Percentiles rank a stretch among this genome's conserved stretches.
Evolutionary conservation across 1,140 invertebrate species (phyloP).

Genomic region (Anastrepha obliqua): DNA sequence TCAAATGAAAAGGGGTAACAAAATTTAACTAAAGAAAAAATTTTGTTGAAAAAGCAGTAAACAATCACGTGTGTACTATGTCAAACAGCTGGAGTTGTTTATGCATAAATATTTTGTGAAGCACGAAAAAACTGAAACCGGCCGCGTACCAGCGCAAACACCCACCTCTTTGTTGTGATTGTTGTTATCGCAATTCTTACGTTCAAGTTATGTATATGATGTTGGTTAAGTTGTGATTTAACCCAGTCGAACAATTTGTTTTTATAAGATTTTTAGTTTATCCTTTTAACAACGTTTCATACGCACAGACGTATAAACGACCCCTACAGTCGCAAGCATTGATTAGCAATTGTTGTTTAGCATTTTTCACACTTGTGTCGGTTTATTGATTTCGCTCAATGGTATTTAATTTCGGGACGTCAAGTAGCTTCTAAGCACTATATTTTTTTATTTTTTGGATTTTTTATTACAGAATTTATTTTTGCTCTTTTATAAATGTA

Average conservation of each 20-base stretch:
- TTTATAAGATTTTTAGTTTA: not conserved
- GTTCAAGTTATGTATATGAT: not conserved
- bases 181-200: not conserved
- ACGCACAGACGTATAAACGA: conserved; percentile 21
- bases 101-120: not conserved
- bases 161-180: not conserved
- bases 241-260: not conserved
- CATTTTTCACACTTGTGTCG: not conserved
- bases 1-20: not conserved
- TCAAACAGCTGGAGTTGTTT: not conserved
- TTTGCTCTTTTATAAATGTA: not conserved
- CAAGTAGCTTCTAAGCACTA: not conserved
- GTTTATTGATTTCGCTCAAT: not conserved
- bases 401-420: not conserved
- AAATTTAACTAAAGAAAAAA: not conserved
- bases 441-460: not conserved
- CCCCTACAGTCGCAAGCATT: not conserved
- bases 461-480: not conserved
- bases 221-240: not conserved
- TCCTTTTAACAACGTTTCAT: conserved; percentile 27
- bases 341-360: not conserved
- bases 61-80: not conserved
- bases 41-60: not conserved
- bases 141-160: not conserved
- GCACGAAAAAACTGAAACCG: not conserved